A percentile compares a stretch with the other conserved stretches of the same genome.
Evolutionary conservation across 2,113 vertebrate species (phyloP).

Genomic region (Balaenoptera acutorostrata): DNA sequence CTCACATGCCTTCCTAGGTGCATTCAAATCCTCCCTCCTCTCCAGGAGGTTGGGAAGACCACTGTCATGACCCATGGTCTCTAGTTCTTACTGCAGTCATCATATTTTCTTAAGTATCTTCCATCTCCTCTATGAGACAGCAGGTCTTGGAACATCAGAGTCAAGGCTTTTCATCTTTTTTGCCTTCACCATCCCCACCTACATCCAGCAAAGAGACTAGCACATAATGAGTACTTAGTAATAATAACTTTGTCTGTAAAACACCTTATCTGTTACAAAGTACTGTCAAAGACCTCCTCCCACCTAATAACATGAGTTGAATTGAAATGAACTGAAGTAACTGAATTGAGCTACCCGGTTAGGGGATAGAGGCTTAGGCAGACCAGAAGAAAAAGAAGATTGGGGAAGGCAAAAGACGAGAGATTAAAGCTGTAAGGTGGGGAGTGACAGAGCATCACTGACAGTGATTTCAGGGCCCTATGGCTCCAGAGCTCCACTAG

Average conservation of each 20-base stretch:
- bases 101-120: not conserved
- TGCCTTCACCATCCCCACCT: not conserved
- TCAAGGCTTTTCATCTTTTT: not conserved
- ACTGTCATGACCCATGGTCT: not conserved
- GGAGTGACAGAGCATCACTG: not conserved
- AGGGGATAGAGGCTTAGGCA: not conserved
- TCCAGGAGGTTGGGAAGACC: not conserved
- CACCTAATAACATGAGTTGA: not conserved
- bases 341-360: not conserved
- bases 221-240: not conserved
- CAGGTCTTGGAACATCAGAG: not conserved
- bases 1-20: not conserved
- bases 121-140: not conserved
- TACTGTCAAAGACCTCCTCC: not conserved
- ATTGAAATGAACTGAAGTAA: not conserved
- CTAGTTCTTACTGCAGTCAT: not conserved
- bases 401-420: not conserved
- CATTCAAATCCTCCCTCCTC: not conserved
- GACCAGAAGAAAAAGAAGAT: not conserved
- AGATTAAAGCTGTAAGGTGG: not conserved
- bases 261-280: not conserved
- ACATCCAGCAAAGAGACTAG: not conserved
- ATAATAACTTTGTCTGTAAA: conserved; percentile 2
- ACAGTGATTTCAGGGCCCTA: not conserved
- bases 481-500: not conserved